Evolutionary conservation across 2,113 vertebrate species (phyloP).

Genomic region (Daphoenositta chrysoptera): DNA sequence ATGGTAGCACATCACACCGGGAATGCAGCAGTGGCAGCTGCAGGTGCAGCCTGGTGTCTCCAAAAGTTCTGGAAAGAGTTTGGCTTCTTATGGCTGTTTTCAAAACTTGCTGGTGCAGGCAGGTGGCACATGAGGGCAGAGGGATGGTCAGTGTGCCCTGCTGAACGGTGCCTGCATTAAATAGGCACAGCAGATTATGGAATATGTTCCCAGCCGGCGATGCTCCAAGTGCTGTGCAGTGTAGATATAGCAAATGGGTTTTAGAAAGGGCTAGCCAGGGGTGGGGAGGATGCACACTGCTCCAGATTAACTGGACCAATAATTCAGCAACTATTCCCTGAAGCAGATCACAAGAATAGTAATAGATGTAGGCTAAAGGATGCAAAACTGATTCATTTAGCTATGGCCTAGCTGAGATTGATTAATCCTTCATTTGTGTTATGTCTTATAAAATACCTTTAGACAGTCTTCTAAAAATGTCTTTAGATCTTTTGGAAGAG

Average conservation of each 20-base stretch:
- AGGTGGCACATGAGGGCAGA: neutral
- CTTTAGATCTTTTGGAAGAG: neutral
- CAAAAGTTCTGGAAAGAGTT: neutral
- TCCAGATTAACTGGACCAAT: neutral
- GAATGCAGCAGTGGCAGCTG: neutral
- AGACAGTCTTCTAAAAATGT: neutral
- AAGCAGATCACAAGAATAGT: neutral
- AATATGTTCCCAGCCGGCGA: accelerated
- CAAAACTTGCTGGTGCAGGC: neutral
- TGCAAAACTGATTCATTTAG: neutral
- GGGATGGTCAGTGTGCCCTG: neutral
- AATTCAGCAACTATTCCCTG: neutral
- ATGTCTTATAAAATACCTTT: neutral
- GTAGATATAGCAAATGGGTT: neutral
- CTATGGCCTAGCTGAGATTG: neutral
- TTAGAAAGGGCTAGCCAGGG: neutral
- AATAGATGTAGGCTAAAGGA: neutral
- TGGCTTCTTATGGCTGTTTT: neutral
- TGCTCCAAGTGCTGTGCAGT: neutral
- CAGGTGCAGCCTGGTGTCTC: neutral
- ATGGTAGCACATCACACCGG: neutral
- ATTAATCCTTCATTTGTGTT: neutral
- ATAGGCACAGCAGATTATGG: neutral
- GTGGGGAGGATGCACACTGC: neutral
- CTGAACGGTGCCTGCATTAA: neutral